Evolutionary conservation across 1,140 invertebrate genomes (phyloP), one percentile per base, ranked within the genome.

Genomic region (Neodiprion lecontei): DNA sequence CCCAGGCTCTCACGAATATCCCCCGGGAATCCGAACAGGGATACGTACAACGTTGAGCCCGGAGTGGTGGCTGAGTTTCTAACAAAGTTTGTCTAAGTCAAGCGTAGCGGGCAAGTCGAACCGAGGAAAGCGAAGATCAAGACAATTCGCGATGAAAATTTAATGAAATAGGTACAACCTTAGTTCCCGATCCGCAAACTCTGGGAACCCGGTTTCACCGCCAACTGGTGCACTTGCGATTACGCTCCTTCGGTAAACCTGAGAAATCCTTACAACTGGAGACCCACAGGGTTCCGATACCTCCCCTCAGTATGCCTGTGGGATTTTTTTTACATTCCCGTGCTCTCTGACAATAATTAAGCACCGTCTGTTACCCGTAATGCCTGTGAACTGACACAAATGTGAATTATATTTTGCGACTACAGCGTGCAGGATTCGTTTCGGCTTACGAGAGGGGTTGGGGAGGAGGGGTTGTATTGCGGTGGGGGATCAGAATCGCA

Each of bases 131-230:
- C 70, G n/a, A 53, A 69, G 67, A 69, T 69, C 67, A 69, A 75
- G 80, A 80, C 77, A 79, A 82, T 77, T 73, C 65, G 9, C 71
- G 69, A 10, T 83, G 73, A 82, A 83, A 83, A 28, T 82, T 83
- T 83, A 81, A 83, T 83, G 80, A 79, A 78, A 76, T 67, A 70
- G 28, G 28, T 40, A 40, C 5, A 40, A 40, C 28, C 28, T 40
- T 40, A 40, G 28, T 40, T 40, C 28, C 28, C 28, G 28, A 40
- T 40, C 28, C 28, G 2, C 28, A 40, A 61, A 61, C 53, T 61
- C n/a, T 9, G 53, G n/a, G 53, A 9, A 12, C n/a, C 11, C 53
- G 53, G 11, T 61, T 61, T 61, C 53, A 61, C 53, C n/a, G 53
- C 11, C 11, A 61, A 61, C 11, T 17, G 53, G 11, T 61, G 53